Evolutionary conservation across 2,113 vertebrate species (phyloP).

Genomic region (Sander lucioperca): DNA sequence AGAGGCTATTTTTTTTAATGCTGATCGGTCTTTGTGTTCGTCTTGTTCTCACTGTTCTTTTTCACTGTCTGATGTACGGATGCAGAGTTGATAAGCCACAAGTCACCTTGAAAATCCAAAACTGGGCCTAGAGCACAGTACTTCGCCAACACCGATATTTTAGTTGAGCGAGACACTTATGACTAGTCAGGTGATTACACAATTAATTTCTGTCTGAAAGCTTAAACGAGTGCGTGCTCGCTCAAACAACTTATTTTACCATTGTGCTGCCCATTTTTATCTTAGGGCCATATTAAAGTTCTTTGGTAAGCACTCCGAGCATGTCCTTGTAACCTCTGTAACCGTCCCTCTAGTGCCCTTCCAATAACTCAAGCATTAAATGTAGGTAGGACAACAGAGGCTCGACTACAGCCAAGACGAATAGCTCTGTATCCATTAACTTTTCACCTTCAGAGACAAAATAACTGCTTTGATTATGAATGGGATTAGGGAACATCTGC

Average conservation of each 20-base stretch:
- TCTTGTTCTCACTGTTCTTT: constrained; percentile 28
- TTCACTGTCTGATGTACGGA: constrained; percentile 32
- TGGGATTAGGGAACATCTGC: constrained; percentile 54
- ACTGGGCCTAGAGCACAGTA: background rate
- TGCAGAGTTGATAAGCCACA: constrained; percentile 27
- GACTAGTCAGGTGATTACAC: constrained; percentile 7
- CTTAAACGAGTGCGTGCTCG: background rate
- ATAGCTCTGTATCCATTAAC: constrained; percentile 62
- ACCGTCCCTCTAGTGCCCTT: constrained; percentile 55
- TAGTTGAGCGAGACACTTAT: background rate
- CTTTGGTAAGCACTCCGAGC: constrained; percentile 25
- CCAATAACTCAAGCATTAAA: constrained; percentile 73
- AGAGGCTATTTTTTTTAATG: constrained; percentile 34
- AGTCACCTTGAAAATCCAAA: constrained; percentile 39
- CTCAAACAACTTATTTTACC: constrained; percentile 8
- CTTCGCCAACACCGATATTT: background rate
- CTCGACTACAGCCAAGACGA: constrained; percentile 53
- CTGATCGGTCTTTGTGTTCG: constrained; percentile 34
- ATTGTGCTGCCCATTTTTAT: constrained; percentile 6
- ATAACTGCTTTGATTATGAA: constrained; percentile 67
- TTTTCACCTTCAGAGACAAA: constrained; percentile 70
- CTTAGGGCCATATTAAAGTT: constrained; percentile 40
- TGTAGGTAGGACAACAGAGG: constrained; percentile 62
- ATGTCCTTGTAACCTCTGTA: constrained; percentile 63
- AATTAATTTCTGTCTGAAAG: constrained; percentile 15